Conservation (phyloP, 2,797 vertebrate genomes). For the Poecilia velifera region DNA sequence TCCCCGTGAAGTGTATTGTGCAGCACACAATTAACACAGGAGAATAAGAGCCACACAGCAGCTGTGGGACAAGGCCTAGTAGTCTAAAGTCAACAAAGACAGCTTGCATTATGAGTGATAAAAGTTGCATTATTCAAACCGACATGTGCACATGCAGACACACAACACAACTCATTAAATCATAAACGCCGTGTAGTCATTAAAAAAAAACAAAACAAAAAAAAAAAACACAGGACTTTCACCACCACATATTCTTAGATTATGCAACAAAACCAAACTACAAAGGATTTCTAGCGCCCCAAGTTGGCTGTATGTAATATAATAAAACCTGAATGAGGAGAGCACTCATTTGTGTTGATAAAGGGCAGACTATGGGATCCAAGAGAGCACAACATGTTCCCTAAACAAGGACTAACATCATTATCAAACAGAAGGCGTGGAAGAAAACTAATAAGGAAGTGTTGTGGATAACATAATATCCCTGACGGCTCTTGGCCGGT, state of each 20-base stretch:
- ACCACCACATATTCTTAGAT: no score
- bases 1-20: not conserved
- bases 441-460: not conserved
- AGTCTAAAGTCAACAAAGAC: slow-evolving; percentile 26
- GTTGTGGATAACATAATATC: not conserved
- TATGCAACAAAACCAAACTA: slow-evolving; percentile 10
- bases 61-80: not conserved
- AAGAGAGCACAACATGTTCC: not conserved
- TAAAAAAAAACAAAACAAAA: not conserved
- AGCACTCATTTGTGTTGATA: not conserved
- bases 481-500: not conserved
- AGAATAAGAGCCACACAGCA: not conserved
- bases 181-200: not conserved
- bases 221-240: not conserved
- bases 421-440: not conserved
- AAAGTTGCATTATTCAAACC: slow-evolving; percentile 4
- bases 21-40: not conserved
- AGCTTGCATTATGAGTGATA: not conserved
- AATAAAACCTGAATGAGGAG: not conserved
- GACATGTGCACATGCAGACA: not conserved
- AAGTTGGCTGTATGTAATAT: not conserved
- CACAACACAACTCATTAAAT: not conserved
- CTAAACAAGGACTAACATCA: not conserved
- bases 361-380: not conserved
- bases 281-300: not conserved